A percentile compares a stretch with the other conserved stretches of the same genome.
Conservation (phyloP, 2,113 vertebrate species). For the Galeopterus variegatus region DNA sequence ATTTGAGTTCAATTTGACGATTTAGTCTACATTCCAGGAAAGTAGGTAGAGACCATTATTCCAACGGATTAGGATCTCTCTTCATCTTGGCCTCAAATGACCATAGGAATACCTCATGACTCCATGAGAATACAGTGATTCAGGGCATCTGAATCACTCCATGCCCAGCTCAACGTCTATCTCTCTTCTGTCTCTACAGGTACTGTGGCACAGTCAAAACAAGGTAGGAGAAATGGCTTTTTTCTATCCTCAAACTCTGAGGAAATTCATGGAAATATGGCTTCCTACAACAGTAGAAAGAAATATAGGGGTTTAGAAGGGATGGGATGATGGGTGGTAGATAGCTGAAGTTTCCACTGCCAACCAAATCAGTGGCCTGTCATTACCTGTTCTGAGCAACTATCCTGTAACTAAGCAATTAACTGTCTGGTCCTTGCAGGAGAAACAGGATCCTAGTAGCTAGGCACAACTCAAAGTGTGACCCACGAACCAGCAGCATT, state of each 20-base stretch:
- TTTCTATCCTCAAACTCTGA: conserved; percentile 34
- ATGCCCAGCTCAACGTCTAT: neutral
- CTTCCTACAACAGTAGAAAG: neutral
- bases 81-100: conserved; percentile 11
- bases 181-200: conserved; percentile 71
- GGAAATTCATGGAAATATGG: conserved; percentile 15
- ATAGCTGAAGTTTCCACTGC: neutral
- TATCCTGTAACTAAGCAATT: conserved; percentile 4
- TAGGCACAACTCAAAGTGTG: neutral
- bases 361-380: conserved; percentile 7
- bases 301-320: neutral
- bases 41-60: neutral
- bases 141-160: neutral
- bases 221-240: conserved; percentile 76
- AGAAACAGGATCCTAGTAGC: neutral
- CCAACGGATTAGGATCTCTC: neutral
- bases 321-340: neutral
- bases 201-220: neutral
- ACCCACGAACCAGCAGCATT: neutral
- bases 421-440: conserved; percentile 23
- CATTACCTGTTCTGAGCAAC: neutral
- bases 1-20: conserved; percentile 10
- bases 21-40: neutral
- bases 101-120: neutral
- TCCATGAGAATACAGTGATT: too few relatives aligned